Conservation (phyloP, 64 coral and sea anemone genomes). For the Astreopora myriophthalma region DNA sequence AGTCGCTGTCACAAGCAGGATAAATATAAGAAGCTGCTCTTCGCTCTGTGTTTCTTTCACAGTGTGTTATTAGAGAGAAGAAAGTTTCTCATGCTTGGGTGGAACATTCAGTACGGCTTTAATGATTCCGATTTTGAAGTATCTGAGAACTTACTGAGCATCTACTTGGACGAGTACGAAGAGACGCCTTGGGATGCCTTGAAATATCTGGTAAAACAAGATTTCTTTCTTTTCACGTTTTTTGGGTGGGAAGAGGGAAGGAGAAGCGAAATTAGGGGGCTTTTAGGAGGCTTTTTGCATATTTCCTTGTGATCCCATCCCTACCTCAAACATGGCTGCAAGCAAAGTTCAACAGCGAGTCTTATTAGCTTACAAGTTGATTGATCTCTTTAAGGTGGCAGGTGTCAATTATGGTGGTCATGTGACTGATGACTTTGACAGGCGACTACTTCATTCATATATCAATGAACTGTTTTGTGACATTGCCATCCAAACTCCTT, state of each 20-base stretch:
- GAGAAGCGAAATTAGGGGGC: no score
- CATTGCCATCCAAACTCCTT: conserved; percentile 71
- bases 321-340: no score
- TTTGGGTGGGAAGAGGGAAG: no score
- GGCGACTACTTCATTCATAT: conserved; percentile 88
- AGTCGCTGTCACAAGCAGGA: conserved; percentile 94
- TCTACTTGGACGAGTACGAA: conserved; percentile 98
- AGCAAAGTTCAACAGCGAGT: no score
- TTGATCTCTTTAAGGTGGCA: conserved; percentile 66
- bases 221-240: not conserved
- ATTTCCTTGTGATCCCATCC: no score
- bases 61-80: conserved; percentile 91
- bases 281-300: not conserved
- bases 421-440: conserved; percentile 99
- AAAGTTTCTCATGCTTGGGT: conserved; percentile 98
- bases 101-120: conserved; percentile 98
- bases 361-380: not conserved
- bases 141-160: conserved; percentile 96
- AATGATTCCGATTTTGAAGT: conserved; percentile 99
- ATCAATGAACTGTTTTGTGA: conserved; percentile 97
- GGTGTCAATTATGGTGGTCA: conserved; percentile 99
- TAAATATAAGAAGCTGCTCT: conserved; percentile 98
- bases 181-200: conserved; percentile 98
- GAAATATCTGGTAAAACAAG: conserved; percentile 87
- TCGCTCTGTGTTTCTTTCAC: conserved; percentile 97